phyloP scores from a whole-genome alignment of 2,113 vertebrate species.

The Galbula dea region DNA sequence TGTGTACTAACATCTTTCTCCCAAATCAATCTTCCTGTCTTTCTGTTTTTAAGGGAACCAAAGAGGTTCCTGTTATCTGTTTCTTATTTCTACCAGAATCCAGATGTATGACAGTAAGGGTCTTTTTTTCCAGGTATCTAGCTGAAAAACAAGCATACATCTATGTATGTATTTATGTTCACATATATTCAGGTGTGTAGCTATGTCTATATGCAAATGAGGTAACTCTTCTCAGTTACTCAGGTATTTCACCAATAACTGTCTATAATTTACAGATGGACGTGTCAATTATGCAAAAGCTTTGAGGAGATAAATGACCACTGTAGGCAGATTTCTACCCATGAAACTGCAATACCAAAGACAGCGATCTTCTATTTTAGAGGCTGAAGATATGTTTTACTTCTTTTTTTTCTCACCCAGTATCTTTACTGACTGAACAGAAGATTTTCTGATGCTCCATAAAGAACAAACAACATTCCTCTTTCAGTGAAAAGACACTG shows the following conservation, averaged over 20 bases:
- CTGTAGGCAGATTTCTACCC: background rate
- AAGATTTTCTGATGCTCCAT: background rate
- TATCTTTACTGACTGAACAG: background rate
- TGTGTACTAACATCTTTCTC: background rate
- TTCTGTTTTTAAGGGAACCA: background rate
- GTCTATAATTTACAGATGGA: background rate
- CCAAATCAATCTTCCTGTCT: background rate
- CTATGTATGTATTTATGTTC: background rate
- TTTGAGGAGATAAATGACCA: background rate
- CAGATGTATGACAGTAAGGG: background rate
- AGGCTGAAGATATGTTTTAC: background rate
- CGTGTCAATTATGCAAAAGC: background rate
- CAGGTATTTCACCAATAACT: background rate
- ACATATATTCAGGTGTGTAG: background rate
- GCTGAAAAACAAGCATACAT: background rate
- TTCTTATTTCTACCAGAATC: background rate
- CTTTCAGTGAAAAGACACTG: background rate
- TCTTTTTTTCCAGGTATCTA: background rate
- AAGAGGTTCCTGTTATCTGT: background rate
- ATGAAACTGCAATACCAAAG: background rate
- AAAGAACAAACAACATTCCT: background rate
- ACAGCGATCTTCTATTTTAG: background rate
- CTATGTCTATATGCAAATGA: background rate
- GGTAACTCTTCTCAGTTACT: background rate
- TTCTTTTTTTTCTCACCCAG: background rate